Evolutionary conservation across 2,888 invertebrate species (phyloP), one percentile per base, ranked within the genome.

Genomic region (Scaptomyza parva): DNA sequence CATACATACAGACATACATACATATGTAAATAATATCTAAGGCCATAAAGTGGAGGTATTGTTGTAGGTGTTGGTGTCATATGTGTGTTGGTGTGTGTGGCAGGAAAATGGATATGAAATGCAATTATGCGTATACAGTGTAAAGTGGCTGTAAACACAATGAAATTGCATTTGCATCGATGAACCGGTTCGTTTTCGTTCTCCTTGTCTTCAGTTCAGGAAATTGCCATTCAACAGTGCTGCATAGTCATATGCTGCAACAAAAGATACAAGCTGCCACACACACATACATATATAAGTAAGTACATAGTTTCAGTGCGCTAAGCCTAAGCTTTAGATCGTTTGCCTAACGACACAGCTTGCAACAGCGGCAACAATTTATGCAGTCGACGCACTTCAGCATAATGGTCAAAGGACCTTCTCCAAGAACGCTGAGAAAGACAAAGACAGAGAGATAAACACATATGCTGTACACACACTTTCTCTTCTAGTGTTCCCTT

Each of bases 151-250:
- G 77, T 63, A 80, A 77, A 65, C 72, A 72, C 54, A 70, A 67
- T 83, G 57, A 78, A 87, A 83, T 85, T 85, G 79, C 66, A 77
- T 88, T 86, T 86, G 83, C 83, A 82, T 83, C 66, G 82, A 70
- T 76, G 67, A 58, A 55, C 68, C 55, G 7, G 40, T 6, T 18
- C n/a, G 40, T 33, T 14, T n/a, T 37, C 37, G 17, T 37, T 5
- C 3, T 33, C 17, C 3, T 8, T 17, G 9, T 14, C 30, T 24
- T 18, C 11, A 30, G 47, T 7, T 7, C 28, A 53, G 62, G 61
- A 81, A 82, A 87, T 82, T 87, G 79, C 70, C 86, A 65, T 67
- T 78, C 83, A 76, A 85, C 87, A 87, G n/a, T n/a, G n/a, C n/a
- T 83, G 88, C 88, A 83, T 85, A 72, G 82, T 86, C 87, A 81